phyloP scores from a whole-genome alignment of 2,797 vertebrate species.

The Cossypha heuglini region DNA sequence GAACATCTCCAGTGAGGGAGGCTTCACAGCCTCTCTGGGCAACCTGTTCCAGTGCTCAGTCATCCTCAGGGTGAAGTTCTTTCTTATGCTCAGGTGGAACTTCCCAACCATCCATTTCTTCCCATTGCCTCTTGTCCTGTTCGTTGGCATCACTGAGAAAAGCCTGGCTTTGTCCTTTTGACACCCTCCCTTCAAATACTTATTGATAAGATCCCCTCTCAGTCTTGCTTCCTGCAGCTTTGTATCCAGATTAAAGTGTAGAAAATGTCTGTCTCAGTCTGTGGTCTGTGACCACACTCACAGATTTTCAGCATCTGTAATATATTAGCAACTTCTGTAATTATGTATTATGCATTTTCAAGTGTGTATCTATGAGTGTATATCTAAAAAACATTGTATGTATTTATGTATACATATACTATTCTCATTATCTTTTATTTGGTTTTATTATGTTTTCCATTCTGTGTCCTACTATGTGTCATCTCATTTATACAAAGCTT shows the following conservation, averaged over 20 bases:
- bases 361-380: neutral
- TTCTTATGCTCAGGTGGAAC: neutral
- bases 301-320: neutral
- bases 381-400: rapidly evolving
- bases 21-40: neutral
- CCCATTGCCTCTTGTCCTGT: neutral
- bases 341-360: neutral
- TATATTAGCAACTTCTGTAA: neutral
- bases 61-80: neutral
- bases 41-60: rapidly evolving
- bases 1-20: neutral
- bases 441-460: neutral
- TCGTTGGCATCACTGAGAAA: neutral
- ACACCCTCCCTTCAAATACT: neutral
- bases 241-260: neutral
- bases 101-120: rapidly evolving
- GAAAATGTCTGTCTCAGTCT: neutral
- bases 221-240: neutral
- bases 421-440: neutral
- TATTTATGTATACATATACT: neutral
- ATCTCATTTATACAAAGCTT: neutral
- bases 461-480: neutral
- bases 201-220: neutral
- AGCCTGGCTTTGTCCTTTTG: neutral
- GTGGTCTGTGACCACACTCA: neutral